Base-by-base conservation (phyloP, 1,140 invertebrate species). In the Leptinotarsa lineolata region DNA sequence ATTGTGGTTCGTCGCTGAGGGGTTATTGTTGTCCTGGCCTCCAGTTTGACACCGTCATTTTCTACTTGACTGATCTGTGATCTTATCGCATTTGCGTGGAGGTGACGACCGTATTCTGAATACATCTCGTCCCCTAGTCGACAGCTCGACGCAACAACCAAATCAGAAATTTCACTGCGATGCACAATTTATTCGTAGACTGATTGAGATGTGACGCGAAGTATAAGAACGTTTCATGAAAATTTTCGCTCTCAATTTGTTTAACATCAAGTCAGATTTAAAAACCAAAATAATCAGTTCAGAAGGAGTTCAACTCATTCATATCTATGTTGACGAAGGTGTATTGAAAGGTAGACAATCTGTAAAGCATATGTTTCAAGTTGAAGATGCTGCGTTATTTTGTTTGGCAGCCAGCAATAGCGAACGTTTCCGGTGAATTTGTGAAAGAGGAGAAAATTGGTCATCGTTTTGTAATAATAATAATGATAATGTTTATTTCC, bases 41-140 rank as follows among this genome's bases (percentile, higher is more conserved):
- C 75, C 78, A 73, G 75, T 81, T 81, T 83, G 81, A 83, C 82
- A 83, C 80, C 81, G 82, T 83, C 81, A 83, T 83, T 83, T 83
- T 82, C 81, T 78, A 79, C 81, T 79, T 82, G 82, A 82, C 79
- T 81, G 82, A 83, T 82, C 82, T 76, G 74, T 76, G 81, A 83
- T 83, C 79, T 83, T 83, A 83, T 83, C 81, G 73, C 74, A 78
- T 79, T 79, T 80, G 78, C 75, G 74, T 81, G 73, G 76, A 75
- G 79, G 77, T 80, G 80, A 77, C 77, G 78, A 73, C 75, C 75
- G 75, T 66, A 75, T 75, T 75, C 75, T 73, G 70, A 74, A 76
- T 76, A 71, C 72, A 68, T 64, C 72, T 69, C 74, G 48, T 30
- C 24, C 65, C 65, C 18, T 12, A 21, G 58, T 21, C 30, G 22